Base-by-base conservation (phyloP, 2,888 invertebrate genomes). In the Amphipyra tragopoginis region DNA sequence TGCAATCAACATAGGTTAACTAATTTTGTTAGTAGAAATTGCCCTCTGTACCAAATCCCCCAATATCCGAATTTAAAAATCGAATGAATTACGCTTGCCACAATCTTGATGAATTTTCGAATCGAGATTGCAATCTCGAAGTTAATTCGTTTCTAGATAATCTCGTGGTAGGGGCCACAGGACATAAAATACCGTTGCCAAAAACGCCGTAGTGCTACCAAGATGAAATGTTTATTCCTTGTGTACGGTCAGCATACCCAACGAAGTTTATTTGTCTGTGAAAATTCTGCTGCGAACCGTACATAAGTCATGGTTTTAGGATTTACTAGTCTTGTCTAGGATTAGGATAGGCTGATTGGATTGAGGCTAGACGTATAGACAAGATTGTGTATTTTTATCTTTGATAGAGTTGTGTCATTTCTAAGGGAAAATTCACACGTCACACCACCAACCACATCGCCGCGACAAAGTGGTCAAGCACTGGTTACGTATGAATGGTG, bases 221-320 rank as follows among this genome's bases (percentile, higher is more conserved):
- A 62, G 55, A 67, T 79, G 53, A 75, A 78, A 78, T 77, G 76
- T 80, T 79, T 75, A 79, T 77, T 53, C 45, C 57, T 43, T 39
- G 45, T 62, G 13, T 65, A 64, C 45, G 64, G 70, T 62, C 75
- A 71, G 75, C 53, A 69, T 36, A 49, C 33, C 49, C 42, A 69
- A 56, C 48, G 2, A 13, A 50, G 47, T 68, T 50, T 74, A 63
- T 57, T 50, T 57, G 56, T 75, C 71, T 74, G 70, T 40, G 51
- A 50, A 58, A 44, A 60, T 50, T 43, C 48, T 42, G n/a, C 26
- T 56, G 45, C 47, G 15, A 11, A 40, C 36, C 40, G 62, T 40
- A 48, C 26, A 40, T 69, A 68, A 68, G 68, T 69, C 62, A 60
- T 44, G 21, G 21, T 60, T 72, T 64, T 54, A 69, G 2, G 29